Evolutionary conservation across 2,113 vertebrate species (phyloP).

Genomic region (Abramis brama): DNA sequence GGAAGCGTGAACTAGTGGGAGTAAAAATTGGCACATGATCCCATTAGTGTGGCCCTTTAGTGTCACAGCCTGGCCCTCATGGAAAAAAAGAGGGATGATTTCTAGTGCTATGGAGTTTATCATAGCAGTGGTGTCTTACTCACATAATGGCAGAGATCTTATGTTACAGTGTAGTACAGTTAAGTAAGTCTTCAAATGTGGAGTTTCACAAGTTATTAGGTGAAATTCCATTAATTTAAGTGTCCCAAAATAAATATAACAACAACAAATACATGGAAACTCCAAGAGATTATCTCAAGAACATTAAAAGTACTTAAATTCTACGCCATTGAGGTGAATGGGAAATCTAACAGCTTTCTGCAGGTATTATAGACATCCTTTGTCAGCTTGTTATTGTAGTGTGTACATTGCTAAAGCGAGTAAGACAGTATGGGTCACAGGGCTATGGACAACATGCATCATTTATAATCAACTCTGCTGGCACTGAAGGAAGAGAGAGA

Average conservation of each 20-base stretch:
- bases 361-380: neutral
- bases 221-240: too few species aligned
- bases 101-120: neutral
- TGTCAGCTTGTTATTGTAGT: neutral
- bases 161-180: neutral
- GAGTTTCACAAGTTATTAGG: neutral
- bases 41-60: neutral
- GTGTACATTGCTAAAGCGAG: neutral
- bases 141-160: neutral
- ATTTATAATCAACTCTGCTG: neutral
- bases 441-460: neutral
- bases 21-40: constrained; percentile 4
- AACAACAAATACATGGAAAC: too few species aligned
- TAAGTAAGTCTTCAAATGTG: neutral
- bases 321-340: neutral
- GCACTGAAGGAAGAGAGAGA: neutral
- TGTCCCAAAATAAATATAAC: too few species aligned
- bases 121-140: neutral
- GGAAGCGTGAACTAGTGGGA: neutral
- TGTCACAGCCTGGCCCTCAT: neutral
- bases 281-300: too few species aligned
- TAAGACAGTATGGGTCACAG: neutral
- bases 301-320: neutral
- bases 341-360: neutral
- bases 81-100: neutral